Evolutionary conservation across 2,113 vertebrate species (phyloP), one percentile per base, ranked within the genome.

Genomic region (Cololabis saira): DNA sequence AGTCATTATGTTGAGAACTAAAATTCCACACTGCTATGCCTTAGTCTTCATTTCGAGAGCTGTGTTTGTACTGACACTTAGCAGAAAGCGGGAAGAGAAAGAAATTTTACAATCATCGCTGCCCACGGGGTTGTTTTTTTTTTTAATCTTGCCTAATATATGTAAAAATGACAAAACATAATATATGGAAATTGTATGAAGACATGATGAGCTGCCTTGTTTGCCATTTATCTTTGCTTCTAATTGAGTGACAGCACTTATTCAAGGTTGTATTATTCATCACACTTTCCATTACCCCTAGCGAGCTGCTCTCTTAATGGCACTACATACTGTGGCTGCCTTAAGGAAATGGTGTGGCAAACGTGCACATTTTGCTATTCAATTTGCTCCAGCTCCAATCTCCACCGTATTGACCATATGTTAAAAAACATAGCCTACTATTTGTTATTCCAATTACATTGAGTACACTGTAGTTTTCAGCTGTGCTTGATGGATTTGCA

Each of bases 391-490:
- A 61, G 76, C 70, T 80, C 68, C 71, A 81, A 82, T 86, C 71
- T 69, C 73, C 75, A 74, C 58, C 30, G 64, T 85, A 86, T 90
- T 85, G 88, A 89, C 84, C 86, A 86, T 87, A 84, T 86, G 74
- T 77, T 87, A 79, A 91, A 89, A 84, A 82, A 83, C 76, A 81
- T 55, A 83, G 81, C 62, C 71, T 52, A 61, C 68, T 84, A 87
- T 89, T 90, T 89, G 80, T 86, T 88, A 90, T 89, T 89, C 81
- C 81, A 86, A 87, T 90, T 89, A 87, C 80, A 82, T 76, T 74
- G 54, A 17, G 63, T 51, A 44, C 78, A 60, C 78, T 62, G 62
- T 84, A 84, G 86, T 87, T 87, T 85, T 83, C 82, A 81, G 83
- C 76, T 33, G 54, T 50, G 81, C 76, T 73, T 90, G 87, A 90